Percentiles rank a stretch among this genome's conserved stretches.
Evolutionary conservation across 2,113 vertebrate species (phyloP).

Genomic region (western clawed frog (Xenopus tropicalis)): UCB_Xtro_10.0 CM004446.2:54041001-54041500

Average conservation of each 20-base stretch:
- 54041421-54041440: slow-evolving; percentile 17
- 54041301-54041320: background rate
- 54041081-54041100: too few species aligned
- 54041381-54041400: background rate
- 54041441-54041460: slow-evolving; percentile 58
- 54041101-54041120: too few species aligned
- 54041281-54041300: background rate
- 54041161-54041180: too few species aligned
- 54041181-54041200: too few species aligned
- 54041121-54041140: too few species aligned
- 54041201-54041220: too few species aligned
- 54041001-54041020: too few species aligned
- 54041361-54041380: background rate
- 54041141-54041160: too few species aligned
- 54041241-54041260: background rate
- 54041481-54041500: slow-evolving; percentile 62
- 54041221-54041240: too few species aligned
- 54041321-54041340: background rate
- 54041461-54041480: slow-evolving; percentile 55
- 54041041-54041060: too few species aligned
- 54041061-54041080: too few species aligned
- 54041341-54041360: background rate
- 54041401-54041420: slow-evolving; percentile 8
- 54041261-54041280: background rate
- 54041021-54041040: too few species aligned